Percentiles rank a stretch among this genome's conserved stretches.
Conservation (phyloP, 2,888 invertebrate species). For the Geophilus truncorum region DNA sequence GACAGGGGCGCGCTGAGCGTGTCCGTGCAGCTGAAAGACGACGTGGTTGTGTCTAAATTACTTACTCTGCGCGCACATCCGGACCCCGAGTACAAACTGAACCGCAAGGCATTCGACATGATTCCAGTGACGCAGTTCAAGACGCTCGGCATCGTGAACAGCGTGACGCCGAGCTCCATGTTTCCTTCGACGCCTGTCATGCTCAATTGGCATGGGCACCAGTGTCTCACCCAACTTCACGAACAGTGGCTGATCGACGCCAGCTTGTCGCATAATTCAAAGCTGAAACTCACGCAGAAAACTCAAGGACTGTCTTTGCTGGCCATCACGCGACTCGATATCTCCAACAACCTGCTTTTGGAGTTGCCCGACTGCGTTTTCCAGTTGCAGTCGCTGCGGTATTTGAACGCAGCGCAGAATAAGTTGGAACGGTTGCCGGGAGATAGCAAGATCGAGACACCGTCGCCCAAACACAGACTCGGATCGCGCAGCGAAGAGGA, state of each 20-base stretch:
- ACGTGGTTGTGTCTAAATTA: constrained; percentile 68
- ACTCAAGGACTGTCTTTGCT: constrained; percentile 68
- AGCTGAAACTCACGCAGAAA: constrained; percentile 64
- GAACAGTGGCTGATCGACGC: constrained; percentile 79
- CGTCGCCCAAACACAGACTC: constrained; percentile 37
- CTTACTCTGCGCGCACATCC: constrained; percentile 81
- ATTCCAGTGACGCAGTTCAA: constrained; percentile 44
- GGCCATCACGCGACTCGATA: constrained; percentile 87
- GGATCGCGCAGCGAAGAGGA: constrained; percentile 40
- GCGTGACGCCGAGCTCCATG: constrained; percentile 65
- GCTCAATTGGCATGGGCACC: constrained; percentile 87
- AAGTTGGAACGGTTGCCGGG: constrained; percentile 70
- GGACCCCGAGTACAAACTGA: constrained; percentile 88
- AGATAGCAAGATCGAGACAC: constrained; percentile 37
- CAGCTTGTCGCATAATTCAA: constrained; percentile 75
- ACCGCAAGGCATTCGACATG: constrained; percentile 75
- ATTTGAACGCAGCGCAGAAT: constrained; percentile 83
- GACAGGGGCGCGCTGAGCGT: constrained; percentile 74
- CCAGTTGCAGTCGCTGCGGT: constrained; percentile 69
- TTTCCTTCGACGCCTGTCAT: constrained; percentile 74
- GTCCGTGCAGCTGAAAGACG: constrained; percentile 68
- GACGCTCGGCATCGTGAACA: constrained; percentile 39
- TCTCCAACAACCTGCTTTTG: constrained; percentile 80
- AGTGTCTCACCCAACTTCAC: constrained; percentile 62
- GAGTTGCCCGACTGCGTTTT: constrained; percentile 76